Evolutionary conservation across 2,797 vertebrate genomes (phyloP).

Genomic region (Anolis apletophallus): DNA sequence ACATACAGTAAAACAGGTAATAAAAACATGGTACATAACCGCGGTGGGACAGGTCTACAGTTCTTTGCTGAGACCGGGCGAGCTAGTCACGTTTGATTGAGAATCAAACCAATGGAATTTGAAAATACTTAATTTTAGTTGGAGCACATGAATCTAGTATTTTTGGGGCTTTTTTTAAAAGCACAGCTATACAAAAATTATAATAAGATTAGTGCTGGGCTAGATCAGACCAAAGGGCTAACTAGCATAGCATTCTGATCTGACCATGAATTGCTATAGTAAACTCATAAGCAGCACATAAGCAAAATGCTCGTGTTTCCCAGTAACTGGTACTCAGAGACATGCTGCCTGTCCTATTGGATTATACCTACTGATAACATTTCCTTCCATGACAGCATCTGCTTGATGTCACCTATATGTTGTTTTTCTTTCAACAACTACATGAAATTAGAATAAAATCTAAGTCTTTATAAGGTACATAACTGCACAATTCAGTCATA

Average conservation of each 20-base stretch:
- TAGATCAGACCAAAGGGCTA: not conserved
- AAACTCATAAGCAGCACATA: not conserved
- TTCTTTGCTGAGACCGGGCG: too few relatives aligned
- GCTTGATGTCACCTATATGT: not conserved
- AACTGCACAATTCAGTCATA: constrained; percentile 28
- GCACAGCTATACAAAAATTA: constrained; percentile 43
- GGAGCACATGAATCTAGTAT: constrained; percentile 12
- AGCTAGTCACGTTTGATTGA: too few relatives aligned
- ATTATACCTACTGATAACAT: not conserved
- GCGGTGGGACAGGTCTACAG: too few relatives aligned
- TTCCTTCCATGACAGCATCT: constrained; percentile 37
- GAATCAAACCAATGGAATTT: not conserved
- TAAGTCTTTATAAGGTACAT: constrained; percentile 22
- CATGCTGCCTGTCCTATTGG: not conserved
- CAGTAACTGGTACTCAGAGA: not conserved
- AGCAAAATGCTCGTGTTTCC: not conserved
- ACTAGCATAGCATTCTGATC: not conserved
- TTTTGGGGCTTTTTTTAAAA: constrained; percentile 43
- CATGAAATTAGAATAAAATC: not conserved
- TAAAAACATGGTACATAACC: too few relatives aligned
- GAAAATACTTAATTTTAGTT: not conserved
- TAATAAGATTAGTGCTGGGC: not conserved
- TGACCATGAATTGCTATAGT: not conserved
- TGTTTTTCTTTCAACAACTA: not conserved
- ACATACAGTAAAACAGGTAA: too few relatives aligned